Evolutionary conservation across 2,797 vertebrate species (phyloP), one percentile per base, ranked within the genome.

Genomic region (Leptodactylus fallax): DNA sequence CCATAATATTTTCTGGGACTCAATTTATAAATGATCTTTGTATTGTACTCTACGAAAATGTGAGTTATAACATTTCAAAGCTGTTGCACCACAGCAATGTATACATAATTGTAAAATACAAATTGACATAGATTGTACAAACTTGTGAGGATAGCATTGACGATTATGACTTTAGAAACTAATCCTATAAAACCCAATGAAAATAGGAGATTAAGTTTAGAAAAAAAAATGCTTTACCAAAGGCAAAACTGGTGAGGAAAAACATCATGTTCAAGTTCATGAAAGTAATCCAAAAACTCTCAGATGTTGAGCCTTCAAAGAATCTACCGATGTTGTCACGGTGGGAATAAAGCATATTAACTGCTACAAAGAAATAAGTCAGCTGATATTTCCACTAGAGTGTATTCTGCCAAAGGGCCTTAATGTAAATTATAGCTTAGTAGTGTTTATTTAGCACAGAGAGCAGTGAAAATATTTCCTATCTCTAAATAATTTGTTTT

Each of bases 301-400:
- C 49, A 79, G 81, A 79, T 71, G 63, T 58, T 23, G 61, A 77
- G 65, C 14, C 63, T 58, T 84, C 53, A 84, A 84, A 84, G 69
- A 76, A 51, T 84, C 83, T 55, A 60, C 69, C 83, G 49, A 60
- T 61, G 36, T 60, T 76, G 83, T 84, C 71, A 84, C 7, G 21
- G 83, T 76, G 16, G 53, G 36, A 45, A 58, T 58, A 72, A 84
- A 84, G 69, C 21, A 49, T 61, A 84, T 84, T 76, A 60, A 76
- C 69, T 23, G 45, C 47, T 84, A 56, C 67, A 72, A 55, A 84
- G 65, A 69, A 74, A 60, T 45, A 83, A n/a, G 19, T 58, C 67
- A 83, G 51, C 67, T 56, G 81, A 71, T 74, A 10, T n/a, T 76
- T 58, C 53, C 51, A 17, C 55, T 84, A 45, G 23, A 83, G 53